Percentiles rank a stretch among this genome's conserved stretches.
Conservation (phyloP, 23 tunicate species). For the Aplidium turbinatum region DNA sequence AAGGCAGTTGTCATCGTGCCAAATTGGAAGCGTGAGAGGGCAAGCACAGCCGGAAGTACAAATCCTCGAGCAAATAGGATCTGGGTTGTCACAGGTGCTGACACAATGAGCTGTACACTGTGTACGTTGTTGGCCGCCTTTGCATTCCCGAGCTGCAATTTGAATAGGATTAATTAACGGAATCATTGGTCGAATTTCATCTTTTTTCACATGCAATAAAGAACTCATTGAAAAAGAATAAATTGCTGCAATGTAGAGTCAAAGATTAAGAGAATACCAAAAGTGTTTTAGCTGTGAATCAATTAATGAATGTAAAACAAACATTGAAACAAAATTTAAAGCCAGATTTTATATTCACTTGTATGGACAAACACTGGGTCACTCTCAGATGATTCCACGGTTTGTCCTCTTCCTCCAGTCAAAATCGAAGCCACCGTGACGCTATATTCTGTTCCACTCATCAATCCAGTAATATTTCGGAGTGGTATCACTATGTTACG, state of each 20-base stretch:
- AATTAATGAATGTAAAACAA: too few species aligned
- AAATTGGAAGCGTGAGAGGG: constrained; percentile 7
- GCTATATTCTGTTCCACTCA: background rate
- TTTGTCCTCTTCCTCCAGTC: background rate
- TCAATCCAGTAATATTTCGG: constrained; percentile 18
- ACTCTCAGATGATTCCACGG: constrained; percentile 4
- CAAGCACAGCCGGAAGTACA: constrained; percentile 43
- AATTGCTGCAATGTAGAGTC: too few species aligned
- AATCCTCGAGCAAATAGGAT: constrained; percentile 17
- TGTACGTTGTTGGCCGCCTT: constrained; percentile 6
- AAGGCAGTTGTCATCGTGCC: constrained; percentile 42
- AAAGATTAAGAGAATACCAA: too few species aligned
- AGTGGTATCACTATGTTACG: background rate
- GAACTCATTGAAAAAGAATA: too few species aligned
- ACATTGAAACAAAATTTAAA: background rate
- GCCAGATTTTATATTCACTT: background rate
- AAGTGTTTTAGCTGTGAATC: too few species aligned
- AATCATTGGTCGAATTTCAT: too few species aligned
- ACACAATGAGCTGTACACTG: constrained; percentile 28
- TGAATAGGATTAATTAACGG: too few species aligned
- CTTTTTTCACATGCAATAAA: too few species aligned
- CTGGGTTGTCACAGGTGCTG: constrained; percentile 29
- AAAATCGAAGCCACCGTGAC: constrained; percentile 38
- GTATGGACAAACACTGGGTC: background rate
- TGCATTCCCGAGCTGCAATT: constrained; percentile 11